phyloP scores from a whole-genome alignment of 2,888 invertebrate species.

The Amblyjoppa fuscipennis region DNA sequence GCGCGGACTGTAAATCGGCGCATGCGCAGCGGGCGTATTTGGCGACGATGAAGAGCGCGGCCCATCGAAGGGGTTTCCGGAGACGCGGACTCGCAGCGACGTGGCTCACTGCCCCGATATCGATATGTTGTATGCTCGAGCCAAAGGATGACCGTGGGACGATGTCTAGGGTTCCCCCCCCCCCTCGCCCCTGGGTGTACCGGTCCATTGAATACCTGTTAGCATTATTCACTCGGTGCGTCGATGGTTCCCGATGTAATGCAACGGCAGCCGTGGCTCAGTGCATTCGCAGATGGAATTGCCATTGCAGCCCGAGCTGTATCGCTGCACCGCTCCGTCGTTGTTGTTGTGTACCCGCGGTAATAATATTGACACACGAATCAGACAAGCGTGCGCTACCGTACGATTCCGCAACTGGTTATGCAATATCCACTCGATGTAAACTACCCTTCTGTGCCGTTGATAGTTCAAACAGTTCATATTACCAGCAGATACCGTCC shows the following conservation, averaged over 20 bases:
- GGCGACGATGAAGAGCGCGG: neutral
- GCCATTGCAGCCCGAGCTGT: neutral
- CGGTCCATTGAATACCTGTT: conserved; percentile 4
- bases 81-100: conserved; percentile 28
- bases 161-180: conserved; percentile 15
- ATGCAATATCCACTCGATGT: conserved; percentile 5
- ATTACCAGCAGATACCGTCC: neutral
- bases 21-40: no score
- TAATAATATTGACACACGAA: conserved; percentile 41
- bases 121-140: conserved; percentile 31
- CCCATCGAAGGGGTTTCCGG: neutral
- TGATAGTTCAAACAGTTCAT: conserved; percentile 3
- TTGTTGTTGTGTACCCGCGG: conserved; percentile 35
- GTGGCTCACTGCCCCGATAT: conserved; percentile 46
- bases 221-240: conserved; percentile 18
- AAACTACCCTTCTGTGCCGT: conserved; percentile 10
- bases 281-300: conserved; percentile 1
- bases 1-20: neutral
- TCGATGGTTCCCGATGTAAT: conserved; percentile 1
- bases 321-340: neutral
- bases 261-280: neutral
- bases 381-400: neutral
- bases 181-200: neutral
- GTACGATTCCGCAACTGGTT: conserved; percentile 15
- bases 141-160: conserved; percentile 25